Conservation (phyloP, 2,113 vertebrate genomes). For the Cyanistes caeruleus region DNA sequence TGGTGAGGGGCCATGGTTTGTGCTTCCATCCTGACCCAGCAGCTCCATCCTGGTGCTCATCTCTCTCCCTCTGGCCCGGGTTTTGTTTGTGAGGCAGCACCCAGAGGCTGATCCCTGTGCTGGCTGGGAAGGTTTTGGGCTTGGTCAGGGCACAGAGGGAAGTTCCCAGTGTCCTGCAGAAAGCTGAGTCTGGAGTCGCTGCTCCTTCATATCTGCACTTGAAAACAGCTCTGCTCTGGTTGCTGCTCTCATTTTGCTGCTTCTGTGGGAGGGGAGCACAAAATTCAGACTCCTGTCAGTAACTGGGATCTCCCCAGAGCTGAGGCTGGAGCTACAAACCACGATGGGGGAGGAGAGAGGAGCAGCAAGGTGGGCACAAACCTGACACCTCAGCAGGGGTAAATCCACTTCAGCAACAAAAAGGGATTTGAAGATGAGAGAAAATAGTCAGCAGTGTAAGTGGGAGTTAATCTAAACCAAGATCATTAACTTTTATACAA, state of each 20-base stretch:
- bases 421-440: not conserved
- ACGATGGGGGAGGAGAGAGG: not conserved
- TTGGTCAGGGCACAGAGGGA: not conserved
- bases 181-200: not conserved
- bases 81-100: rapidly evolving
- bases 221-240: not conserved
- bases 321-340: not conserved
- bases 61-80: not conserved
- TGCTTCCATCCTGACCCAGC: rapidly evolving
- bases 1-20: rapidly evolving
- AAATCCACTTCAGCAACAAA: not conserved
- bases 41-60: rapidly evolving
- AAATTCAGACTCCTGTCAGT: rapidly evolving
- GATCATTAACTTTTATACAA: not conserved
- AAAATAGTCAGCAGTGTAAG: not conserved
- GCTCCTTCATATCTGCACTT: rapidly evolving
- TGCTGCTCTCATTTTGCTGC: not conserved
- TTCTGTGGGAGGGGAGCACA: not conserved
- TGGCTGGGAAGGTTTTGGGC: not conserved
- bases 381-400: not conserved
- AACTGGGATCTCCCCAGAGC: not conserved
- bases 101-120: not conserved
- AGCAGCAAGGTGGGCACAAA: not conserved
- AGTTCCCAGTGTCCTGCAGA: not conserved
- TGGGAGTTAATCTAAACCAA: not conserved